Evolutionary conservation across 2,113 vertebrate species (phyloP).

Genomic region (Lagopus muta): DNA sequence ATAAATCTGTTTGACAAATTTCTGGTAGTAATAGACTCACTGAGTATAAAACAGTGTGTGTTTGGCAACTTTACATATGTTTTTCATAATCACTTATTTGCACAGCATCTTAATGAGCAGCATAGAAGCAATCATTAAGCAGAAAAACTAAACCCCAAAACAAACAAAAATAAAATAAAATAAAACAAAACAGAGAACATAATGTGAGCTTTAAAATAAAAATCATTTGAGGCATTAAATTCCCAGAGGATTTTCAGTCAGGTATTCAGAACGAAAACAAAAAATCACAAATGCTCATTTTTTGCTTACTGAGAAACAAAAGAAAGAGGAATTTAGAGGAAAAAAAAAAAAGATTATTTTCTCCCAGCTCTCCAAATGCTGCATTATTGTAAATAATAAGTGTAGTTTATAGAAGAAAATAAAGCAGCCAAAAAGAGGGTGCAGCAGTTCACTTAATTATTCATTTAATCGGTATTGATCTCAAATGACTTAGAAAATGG

Average conservation of each 20-base stretch:
- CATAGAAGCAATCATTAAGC: rapidly evolving
- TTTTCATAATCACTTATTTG: not conserved
- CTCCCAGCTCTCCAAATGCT: not conserved
- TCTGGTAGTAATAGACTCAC: not conserved
- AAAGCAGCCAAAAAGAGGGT: slow-evolving; percentile 5
- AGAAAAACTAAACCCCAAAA: not conserved
- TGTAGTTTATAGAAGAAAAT: slow-evolving; percentile 15
- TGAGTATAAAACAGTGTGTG: not conserved
- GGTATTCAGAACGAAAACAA: not conserved
- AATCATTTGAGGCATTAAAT: not conserved
- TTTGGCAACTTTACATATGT: not conserved
- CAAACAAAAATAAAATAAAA: not conserved
- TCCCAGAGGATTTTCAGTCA: not conserved
- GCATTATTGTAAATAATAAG: not conserved
- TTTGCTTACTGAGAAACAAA: not conserved
- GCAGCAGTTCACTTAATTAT: slow-evolving; percentile 66
- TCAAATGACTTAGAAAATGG: slow-evolving; percentile 66
- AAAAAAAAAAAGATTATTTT: not conserved
- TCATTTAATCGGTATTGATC: slow-evolving; percentile 70
- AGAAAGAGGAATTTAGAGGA: not conserved
- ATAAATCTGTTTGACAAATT: not conserved
- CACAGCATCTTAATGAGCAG: not conserved
- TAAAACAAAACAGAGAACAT: not conserved
- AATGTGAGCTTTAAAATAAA: not conserved
- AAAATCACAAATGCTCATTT: not conserved